These are phyloP conservation scores for Girardinus metallicus DNA, from an alignment of 2,797 vertebrate genomes.

Conservation along the genomic window DNA sequence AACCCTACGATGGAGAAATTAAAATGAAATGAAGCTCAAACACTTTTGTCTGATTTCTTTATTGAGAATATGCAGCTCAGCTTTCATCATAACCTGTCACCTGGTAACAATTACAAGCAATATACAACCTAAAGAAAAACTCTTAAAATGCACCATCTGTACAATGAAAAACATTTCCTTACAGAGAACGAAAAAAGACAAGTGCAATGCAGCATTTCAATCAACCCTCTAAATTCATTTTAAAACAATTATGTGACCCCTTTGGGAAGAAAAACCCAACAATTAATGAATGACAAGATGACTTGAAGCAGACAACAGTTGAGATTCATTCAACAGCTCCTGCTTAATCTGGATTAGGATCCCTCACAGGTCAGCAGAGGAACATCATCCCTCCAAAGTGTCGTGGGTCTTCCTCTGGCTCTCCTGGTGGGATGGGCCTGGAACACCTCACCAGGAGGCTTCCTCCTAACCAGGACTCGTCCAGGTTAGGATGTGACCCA, in stretches of 20 bases:
- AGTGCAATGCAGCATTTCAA: slow-evolving; percentile 65
- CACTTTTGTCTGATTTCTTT: slow-evolving; percentile 8
- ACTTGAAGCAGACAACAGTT: background rate
- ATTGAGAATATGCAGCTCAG: slow-evolving; percentile 7
- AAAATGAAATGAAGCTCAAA: background rate
- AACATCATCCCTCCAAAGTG: background rate
- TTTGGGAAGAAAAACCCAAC: slow-evolving; percentile 1
- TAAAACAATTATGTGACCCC: slow-evolving; percentile 19
- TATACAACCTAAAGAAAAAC: slow-evolving; percentile 34
- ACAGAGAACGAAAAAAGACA: slow-evolving; percentile 42
- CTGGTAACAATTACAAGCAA: slow-evolving; percentile 2
- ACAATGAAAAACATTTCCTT: slow-evolving; percentile 56
- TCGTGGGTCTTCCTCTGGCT: background rate
- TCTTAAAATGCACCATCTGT: slow-evolving; percentile 57
- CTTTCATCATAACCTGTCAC: background rate
- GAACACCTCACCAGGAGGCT: background rate
- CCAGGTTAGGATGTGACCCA: no score
- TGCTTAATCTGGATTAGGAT: no score
- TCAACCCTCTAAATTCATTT: slow-evolving; percentile 32
- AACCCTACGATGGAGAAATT: background rate
- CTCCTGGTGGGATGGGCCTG: background rate
- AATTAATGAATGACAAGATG: background rate
- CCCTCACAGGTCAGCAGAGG: background rate
- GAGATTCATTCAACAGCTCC: background rate
- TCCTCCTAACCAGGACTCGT: background rate